These are phyloP conservation scores for Chymomyza amoena DNA, from an alignment of 2,888 invertebrate species.

Conservation along the genomic window DNA sequence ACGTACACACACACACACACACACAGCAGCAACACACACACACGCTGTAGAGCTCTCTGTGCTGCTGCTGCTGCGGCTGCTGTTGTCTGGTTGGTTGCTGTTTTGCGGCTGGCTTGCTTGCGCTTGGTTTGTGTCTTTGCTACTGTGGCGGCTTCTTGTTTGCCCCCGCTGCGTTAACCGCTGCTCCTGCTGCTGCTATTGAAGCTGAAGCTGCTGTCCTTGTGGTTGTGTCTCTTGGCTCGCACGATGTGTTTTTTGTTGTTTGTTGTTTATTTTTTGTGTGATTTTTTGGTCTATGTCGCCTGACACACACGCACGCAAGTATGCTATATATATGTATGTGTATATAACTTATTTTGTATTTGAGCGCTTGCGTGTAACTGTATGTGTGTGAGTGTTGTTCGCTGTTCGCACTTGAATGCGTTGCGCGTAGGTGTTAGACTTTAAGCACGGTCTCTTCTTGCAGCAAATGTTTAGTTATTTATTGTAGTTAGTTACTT, in stretches of 20 bases:
- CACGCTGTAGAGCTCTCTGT: slow-evolving; percentile 21
- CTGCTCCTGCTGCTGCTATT: slow-evolving; percentile 4
- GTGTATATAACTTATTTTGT: background rate
- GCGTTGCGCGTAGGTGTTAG: background rate
- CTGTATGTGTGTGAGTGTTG: background rate
- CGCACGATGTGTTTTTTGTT: too few species aligned
- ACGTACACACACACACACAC: slow-evolving; percentile 42
- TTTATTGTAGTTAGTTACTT: background rate
- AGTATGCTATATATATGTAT: background rate
- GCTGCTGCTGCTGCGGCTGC: background rate
- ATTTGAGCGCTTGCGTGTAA: slow-evolving; percentile 34
- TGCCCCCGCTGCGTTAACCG: background rate
- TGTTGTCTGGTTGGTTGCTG: slow-evolving; percentile 16
- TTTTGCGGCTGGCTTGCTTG: slow-evolving; percentile 6
- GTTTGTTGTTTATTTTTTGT: background rate
- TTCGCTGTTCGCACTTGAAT: slow-evolving; percentile 3
- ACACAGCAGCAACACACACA: slow-evolving; percentile 48
- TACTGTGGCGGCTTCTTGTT: background rate
- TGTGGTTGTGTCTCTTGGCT: background rate
- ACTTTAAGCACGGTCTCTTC: background rate
- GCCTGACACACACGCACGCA: background rate
- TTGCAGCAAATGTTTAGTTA: background rate
- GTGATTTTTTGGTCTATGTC: background rate
- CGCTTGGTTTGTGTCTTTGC: slow-evolving; percentile 13
- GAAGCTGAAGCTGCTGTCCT: slow-evolving; percentile 1